Percentiles rank a stretch among this genome's conserved stretches.
phyloP scores from a whole-genome alignment of 2,888 invertebrate species.

The Smittia sp. region DNA sequence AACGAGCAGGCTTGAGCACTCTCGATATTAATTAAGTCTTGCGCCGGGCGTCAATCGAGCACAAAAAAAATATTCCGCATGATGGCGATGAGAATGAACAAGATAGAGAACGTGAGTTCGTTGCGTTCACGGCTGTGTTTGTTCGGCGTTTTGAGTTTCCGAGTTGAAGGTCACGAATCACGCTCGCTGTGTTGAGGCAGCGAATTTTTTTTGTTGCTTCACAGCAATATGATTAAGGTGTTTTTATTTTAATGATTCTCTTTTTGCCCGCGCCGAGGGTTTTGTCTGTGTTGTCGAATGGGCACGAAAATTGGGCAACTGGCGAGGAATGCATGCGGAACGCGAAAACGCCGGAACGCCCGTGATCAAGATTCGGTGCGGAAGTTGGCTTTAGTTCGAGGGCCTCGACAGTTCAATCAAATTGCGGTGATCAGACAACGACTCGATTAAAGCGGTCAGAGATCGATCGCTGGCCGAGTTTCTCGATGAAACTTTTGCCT shows the following conservation, averaged over 20 bases:
- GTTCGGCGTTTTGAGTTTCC: constrained; percentile 20
- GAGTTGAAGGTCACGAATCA: constrained; percentile 38
- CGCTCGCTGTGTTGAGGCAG: neutral
- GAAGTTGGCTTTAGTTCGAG: neutral
- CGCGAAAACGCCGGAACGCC: neutral
- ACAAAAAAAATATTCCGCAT: neutral
- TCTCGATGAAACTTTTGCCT: neutral
- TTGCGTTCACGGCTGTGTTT: constrained; percentile 37
- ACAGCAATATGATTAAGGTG: neutral
- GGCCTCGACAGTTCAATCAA: neutral
- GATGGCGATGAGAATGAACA: constrained; percentile 4
- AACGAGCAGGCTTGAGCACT: neutral
- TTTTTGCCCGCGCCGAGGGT: neutral
- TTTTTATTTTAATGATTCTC: constrained; percentile 14
- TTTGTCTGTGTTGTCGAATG: constrained; percentile 5
- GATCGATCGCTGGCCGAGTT: neutral
- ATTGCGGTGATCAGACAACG: neutral
- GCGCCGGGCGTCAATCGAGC: neutral
- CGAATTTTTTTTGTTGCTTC: constrained; percentile 1
- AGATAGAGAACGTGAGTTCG: neutral
- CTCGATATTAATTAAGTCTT: constrained; percentile 17
- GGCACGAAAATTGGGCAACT: constrained; percentile 15
- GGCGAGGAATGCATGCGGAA: constrained; percentile 12
- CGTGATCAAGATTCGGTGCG: neutral
- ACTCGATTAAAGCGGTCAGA: neutral